phyloP scores from a whole-genome alignment of 2,113 vertebrate species.

The Scalopus aquaticus region DNA sequence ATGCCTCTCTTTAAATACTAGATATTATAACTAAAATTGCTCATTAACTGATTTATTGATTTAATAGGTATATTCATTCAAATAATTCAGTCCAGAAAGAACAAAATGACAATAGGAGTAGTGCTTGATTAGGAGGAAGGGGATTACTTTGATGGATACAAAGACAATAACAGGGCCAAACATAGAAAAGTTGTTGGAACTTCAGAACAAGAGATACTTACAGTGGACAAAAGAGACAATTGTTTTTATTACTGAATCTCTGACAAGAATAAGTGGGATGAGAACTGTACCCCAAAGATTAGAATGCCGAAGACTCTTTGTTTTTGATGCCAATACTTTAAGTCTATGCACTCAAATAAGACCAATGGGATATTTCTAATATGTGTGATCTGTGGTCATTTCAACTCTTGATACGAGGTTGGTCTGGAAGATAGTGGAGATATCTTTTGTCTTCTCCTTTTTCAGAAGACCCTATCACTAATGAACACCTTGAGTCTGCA shows the following conservation, averaged over 20 bases:
- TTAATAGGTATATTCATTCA: neutral
- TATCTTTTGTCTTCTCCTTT: neutral
- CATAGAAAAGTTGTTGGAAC: too few relatives aligned
- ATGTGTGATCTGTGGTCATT: neutral
- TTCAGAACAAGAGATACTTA: neutral
- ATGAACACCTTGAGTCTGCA: neutral
- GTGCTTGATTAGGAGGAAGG: neutral
- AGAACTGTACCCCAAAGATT: neutral
- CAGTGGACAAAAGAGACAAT: neutral
- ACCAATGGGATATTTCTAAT: neutral
- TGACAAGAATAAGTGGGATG: neutral
- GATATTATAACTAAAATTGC: neutral
- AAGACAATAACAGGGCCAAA: neutral
- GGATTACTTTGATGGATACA: neutral
- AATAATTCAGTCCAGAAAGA: neutral
- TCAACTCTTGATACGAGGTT: neutral
- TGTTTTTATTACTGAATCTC: neutral
- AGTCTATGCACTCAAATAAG: neutral
- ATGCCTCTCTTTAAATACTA: neutral
- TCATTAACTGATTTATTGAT: neutral
- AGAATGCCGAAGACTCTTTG: neutral
- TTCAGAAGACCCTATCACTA: neutral
- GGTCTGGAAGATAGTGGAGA: neutral
- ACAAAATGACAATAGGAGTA: neutral
- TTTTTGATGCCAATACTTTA: neutral